Evolutionary conservation across 2,888 invertebrate genomes (phyloP), one percentile per base, ranked within the genome.

Genomic region (Xestobium rufovillosum): DNA sequence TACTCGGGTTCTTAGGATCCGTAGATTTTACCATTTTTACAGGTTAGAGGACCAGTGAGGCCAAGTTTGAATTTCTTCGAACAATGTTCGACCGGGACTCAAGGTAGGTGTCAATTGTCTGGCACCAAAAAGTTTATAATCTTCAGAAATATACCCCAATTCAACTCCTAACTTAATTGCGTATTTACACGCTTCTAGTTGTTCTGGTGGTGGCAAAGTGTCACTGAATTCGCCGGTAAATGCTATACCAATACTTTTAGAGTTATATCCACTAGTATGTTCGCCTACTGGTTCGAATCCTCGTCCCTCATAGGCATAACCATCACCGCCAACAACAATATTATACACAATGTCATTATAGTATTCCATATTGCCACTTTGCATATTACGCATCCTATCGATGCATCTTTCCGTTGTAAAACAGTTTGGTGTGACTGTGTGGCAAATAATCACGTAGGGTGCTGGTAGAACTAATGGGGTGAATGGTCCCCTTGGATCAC

Each of bases 261-360:
- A 60, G 54, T 81, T 80, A 51, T 72, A 80, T 31, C 74, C 66
- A 28, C 69, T 68, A 0, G 82, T 71, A 50, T 83, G 82, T 0
- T 82, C 77, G 0, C 83, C 83, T 6, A 72, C 63, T 44, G 62
- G 59, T 46, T 78, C 72, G 84, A 84, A 84, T 2, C 81, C 80
- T 2, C 84, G 74, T 1, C 80, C 84, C 45, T 71, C 73, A 56
- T 83, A 84, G 0, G 76, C 79, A 3, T 74, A 70, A 0, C 84
- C 84, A 53, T 84, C 84, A 6, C 82, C 83, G 0, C 82, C 84
- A 2, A 84, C 72, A 2, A 84, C 60, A 47, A 82, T 84, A 54
- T 80, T 84, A 55, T 80, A 83, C 0, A 66, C 75, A 11, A 82
- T 80, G 52, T 82, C 82, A 0, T 65, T 56, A 34, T 56, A 59